Evolutionary conservation across 92 coral and sea anemone species (phyloP).

Genomic region (Hydrozoanthus gracilis): DNA sequence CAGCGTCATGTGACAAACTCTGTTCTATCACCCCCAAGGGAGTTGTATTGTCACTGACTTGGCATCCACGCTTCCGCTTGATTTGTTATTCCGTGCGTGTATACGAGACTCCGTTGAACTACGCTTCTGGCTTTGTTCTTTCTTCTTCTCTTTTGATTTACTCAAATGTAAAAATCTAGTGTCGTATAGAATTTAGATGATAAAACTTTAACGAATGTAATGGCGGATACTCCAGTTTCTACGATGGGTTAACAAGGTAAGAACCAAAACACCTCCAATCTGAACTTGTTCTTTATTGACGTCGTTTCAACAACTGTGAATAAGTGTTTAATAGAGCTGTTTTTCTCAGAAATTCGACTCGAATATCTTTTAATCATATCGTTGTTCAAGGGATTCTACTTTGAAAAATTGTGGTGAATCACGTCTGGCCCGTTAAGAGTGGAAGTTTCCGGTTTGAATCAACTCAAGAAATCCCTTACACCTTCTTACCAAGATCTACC

Average conservation of each 20-base stretch:
- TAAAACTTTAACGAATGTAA: constrained; percentile 20
- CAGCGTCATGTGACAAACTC: constrained; percentile 35
- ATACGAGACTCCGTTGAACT: constrained; percentile 6
- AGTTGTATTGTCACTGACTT: constrained; percentile 28
- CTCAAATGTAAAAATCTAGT: constrained; percentile 24
- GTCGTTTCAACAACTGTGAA: not conserved
- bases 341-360: constrained; percentile 6
- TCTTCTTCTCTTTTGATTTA: not conserved
- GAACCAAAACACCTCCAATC: not conserved
- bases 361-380: not conserved
- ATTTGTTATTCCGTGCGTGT: constrained; percentile 58
- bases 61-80: constrained; percentile 59
- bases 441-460: constrained; percentile 20
- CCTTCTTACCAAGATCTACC: not conserved
- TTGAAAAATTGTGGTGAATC: not conserved
- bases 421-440: not conserved
- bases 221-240: not conserved
- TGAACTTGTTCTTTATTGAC: not conserved
- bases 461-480: not conserved
- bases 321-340: not conserved
- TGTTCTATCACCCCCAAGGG: constrained; percentile 11
- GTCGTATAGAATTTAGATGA: not conserved
- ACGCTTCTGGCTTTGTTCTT: constrained; percentile 49
- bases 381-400: not conserved
- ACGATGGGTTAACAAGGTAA: constrained; percentile 34